Base-by-base conservation (phyloP, 2,113 vertebrate genomes). In the Thymallus thymallus region DNA sequence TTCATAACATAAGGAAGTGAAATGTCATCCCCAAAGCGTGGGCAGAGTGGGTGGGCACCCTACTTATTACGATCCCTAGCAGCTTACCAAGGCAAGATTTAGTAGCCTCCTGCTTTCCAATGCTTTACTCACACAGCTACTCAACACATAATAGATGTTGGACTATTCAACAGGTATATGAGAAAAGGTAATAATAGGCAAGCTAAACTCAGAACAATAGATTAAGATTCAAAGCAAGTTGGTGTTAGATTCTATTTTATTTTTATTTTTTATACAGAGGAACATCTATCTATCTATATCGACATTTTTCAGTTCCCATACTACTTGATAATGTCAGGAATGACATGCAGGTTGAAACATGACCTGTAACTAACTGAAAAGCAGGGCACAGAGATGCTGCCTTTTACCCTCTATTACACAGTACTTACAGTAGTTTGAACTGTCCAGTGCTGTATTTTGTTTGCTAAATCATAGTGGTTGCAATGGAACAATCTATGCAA, bases 401-500 rank as follows among this genome's bases (percentile, higher is more conserved):
- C 30, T 9, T 66, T 32, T 66, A 41, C 30, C 22, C n/a, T 4
- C 35, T 18, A 22, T 14, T 60, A 18, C 30, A 71, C 24, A 64
- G 24, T 29, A 29, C 35, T 64, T 6, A 30, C 12, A 64, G 62
- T 29, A 64, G 35, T 26, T 29, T 16, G 9, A 24, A 29, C 2
- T 6, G 62, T 64, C 24, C 62, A 30, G 10, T 64, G 14, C 26
- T 29, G 26, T 29, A 23, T 24, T 41, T 41, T 41, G 35, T 41
- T 41, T 41, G 35, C 35, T 41, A 46, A 5, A 65, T 81, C 69
- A 71, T 71, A 75, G 74, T 80, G 83, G 76, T 56, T 48, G 66
- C 63, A 80, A 72, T 66, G 76, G 71, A 80, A 77, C 74, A 65
- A 46, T 78, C 77, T 75, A 76, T 72, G 71, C 75, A 58, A 62